Evolutionary conservation across 2,797 vertebrate genomes (phyloP), one percentile per base, ranked within the genome.

Genomic region (Cuniculus paca): DNA sequence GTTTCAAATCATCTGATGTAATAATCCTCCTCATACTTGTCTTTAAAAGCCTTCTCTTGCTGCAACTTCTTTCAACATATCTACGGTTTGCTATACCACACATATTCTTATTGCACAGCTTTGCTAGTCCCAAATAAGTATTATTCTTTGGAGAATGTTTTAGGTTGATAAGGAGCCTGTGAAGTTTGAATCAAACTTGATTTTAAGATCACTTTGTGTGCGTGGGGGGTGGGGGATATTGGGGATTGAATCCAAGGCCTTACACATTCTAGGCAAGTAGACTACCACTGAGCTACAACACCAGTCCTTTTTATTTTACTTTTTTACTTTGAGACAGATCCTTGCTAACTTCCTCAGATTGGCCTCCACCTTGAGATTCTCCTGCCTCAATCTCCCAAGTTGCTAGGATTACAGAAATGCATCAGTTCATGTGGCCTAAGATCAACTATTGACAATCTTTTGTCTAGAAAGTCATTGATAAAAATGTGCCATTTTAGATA

Each of bases 111-210:
- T 12, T 9, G 16, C 10, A 72, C 10, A 19, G 24, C n/a, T 70
- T 26, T 86, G 28, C 58, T 12, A 42, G 36, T 72, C 50, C 1
- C 36, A 63, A 50, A 82, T 45, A 85, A 85, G 19, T 50, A 77
- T 74, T 56, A 39, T 31, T 42, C 65, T 42, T 36, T 72, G 36
- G 26, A 42, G n/a, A 56, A 72, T 72, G 63, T 31, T 72, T 87
- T 36, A 58, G 34, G 52, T 22, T 72, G 50, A 88, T n/a, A 84
- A 79, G 58, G 13, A 96, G 75, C 12, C 34, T 90, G 14, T 39
- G 74, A 87, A 70, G 19, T 77, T 94, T 92, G 20, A 95, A 85
- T 61, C 88, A 85, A 84, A 95, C 54, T 85, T 5, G n/a, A 63
- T 77, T 39, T n/a, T 84, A 78, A 72, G 13, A 95, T 54, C 36